A percentile compares a stretch with the other conserved stretches of the same genome.
Conservation (phyloP, 1,140 invertebrate genomes). For the Euura saliciscinereae region DNA sequence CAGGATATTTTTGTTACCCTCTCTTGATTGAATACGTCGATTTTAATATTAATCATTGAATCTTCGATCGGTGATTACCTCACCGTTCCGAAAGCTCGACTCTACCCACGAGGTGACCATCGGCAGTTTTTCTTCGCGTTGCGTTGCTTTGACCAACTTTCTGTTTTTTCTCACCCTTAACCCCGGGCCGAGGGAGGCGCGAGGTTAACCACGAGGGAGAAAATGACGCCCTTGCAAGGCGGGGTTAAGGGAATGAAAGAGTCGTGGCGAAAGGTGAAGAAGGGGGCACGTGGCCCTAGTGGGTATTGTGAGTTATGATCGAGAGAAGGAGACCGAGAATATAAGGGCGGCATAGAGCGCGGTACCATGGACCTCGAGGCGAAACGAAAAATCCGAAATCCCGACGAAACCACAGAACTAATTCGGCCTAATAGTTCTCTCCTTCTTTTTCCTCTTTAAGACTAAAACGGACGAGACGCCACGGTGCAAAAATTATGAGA, state of each 20-base stretch:
- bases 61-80: too few species aligned
- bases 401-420: neutral
- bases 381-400: neutral
- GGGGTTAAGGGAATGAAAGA: too few species aligned
- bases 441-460: too few species aligned
- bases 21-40: neutral
- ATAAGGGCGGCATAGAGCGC: neutral
- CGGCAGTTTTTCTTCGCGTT: neutral
- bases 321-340: neutral
- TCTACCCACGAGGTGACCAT: neutral
- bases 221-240: neutral
- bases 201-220: conserved; percentile 16
- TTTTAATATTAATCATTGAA: neutral
- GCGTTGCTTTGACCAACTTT: neutral
- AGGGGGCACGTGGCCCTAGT: neutral
- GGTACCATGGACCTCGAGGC: neutral
- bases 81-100: too few species aligned
- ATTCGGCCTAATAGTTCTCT: neutral
- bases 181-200: conserved; percentile 5
- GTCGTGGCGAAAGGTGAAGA: neutral
- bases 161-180: conserved; percentile 13
- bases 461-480: too few species aligned
- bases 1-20: neutral
- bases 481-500: too few species aligned
- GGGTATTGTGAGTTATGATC: conserved; percentile 8